Evolutionary conservation across 2,888 invertebrate species (phyloP).

Genomic region (Cepaea hortensis): DNA sequence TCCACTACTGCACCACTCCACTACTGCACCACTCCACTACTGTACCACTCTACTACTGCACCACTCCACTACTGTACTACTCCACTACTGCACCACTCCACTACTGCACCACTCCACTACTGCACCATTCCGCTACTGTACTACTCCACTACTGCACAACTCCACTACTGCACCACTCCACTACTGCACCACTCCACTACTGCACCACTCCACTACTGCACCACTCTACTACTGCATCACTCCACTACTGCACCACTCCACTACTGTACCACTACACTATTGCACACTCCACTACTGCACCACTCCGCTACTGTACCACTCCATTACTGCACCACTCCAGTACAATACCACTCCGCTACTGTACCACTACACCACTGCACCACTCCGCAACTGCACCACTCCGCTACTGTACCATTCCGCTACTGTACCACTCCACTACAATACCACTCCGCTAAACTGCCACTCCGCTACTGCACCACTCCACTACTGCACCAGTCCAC

Average conservation of each 20-base stretch:
- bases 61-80: neutral
- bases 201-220: neutral
- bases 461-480: neutral
- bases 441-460: neutral
- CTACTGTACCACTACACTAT: neutral
- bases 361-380: neutral
- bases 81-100: neutral
- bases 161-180: neutral
- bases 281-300: neutral
- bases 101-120: neutral
- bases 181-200: neutral
- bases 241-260: neutral
- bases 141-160: neutral
- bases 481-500: neutral
- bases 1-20: neutral
- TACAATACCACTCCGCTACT: neutral
- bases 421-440: neutral
- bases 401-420: neutral
- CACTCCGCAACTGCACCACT: neutral
- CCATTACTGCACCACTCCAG: neutral
- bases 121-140: neutral
- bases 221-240: neutral
- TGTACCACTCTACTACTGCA: neutral
- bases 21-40: neutral
- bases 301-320: neutral